These are phyloP conservation scores for Trogon melanurus DNA, from an alignment of 2,113 vertebrate species.

Conservation along the genomic window DNA sequence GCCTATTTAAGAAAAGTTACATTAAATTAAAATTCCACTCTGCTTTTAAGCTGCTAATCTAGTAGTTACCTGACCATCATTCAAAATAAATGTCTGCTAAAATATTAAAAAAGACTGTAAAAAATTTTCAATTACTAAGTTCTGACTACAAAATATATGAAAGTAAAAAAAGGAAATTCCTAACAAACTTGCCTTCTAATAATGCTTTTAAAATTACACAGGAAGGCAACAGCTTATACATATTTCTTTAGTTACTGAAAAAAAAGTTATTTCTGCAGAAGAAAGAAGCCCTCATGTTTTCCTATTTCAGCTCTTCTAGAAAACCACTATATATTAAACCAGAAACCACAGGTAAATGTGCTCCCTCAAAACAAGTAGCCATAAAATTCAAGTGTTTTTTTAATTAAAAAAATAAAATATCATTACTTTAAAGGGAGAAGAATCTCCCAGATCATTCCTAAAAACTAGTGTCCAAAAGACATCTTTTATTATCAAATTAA, in stretches of 20 bases:
- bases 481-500: background rate
- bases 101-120: background rate
- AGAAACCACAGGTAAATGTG: background rate
- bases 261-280: background rate
- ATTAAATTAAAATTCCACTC: background rate
- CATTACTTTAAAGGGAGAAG: background rate
- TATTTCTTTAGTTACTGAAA: background rate
- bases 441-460: background rate
- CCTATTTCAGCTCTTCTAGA: background rate
- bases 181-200: background rate
- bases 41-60: background rate
- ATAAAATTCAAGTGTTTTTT: background rate
- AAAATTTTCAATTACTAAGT: background rate
- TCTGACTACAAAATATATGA: background rate
- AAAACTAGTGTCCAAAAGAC: background rate
- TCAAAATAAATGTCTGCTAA: background rate
- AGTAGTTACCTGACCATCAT: background rate
- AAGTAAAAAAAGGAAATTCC: background rate
- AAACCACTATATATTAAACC: background rate
- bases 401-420: background rate
- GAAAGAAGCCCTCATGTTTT: background rate
- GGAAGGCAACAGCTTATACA: background rate
- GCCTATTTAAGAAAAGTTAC: background rate
- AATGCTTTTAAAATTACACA: background rate
- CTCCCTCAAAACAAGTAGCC: background rate